Conservation (phyloP, 2,888 invertebrate genomes). For the Phaedon cochleariae region DNA sequence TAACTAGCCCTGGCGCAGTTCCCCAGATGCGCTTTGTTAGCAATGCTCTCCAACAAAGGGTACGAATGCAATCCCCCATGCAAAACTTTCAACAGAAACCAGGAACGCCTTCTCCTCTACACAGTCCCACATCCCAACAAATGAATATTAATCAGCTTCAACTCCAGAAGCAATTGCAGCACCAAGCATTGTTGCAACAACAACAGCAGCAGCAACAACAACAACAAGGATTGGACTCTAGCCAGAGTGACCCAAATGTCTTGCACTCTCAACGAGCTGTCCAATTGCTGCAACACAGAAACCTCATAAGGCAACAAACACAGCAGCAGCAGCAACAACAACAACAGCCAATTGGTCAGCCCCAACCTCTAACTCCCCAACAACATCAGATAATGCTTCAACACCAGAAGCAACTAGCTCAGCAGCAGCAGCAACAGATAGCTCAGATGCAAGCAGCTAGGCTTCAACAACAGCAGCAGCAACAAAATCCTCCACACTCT, state of each 20-base stretch:
- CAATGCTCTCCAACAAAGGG: conserved; percentile 53
- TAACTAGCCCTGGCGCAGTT: conserved; percentile 64
- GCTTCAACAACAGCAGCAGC: conserved; percentile 43
- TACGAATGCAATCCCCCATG: conserved; percentile 53
- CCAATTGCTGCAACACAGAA: conserved; percentile 57
- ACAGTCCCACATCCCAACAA: conserved; percentile 59
- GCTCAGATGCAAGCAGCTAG: conserved; percentile 63
- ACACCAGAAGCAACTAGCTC: conserved; percentile 50
- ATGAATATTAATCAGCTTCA: conserved; percentile 53
- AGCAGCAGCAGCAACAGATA: conserved; percentile 53
- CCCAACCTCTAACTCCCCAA: conserved; percentile 55
- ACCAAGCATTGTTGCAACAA: conserved; percentile 46
- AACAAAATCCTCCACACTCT: conserved; percentile 62
- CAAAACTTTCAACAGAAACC: conserved; percentile 58
- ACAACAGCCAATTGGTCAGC: conserved; percentile 48
- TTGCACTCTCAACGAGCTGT: conserved; percentile 59
- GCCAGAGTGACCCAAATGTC: conserved; percentile 62
- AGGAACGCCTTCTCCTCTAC: conserved; percentile 58
- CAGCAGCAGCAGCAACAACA: conserved; percentile 56
- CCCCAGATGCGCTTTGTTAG: conserved; percentile 55
- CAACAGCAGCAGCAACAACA: conserved; percentile 48
- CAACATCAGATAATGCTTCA: conserved; percentile 60
- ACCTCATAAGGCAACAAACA: conserved; percentile 51
- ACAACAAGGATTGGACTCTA: conserved; percentile 48
- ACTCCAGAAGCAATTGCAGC: conserved; percentile 60